Evolutionary conservation across 1,140 invertebrate species (phyloP).

Genomic region (Lucilia cuprina): DNA sequence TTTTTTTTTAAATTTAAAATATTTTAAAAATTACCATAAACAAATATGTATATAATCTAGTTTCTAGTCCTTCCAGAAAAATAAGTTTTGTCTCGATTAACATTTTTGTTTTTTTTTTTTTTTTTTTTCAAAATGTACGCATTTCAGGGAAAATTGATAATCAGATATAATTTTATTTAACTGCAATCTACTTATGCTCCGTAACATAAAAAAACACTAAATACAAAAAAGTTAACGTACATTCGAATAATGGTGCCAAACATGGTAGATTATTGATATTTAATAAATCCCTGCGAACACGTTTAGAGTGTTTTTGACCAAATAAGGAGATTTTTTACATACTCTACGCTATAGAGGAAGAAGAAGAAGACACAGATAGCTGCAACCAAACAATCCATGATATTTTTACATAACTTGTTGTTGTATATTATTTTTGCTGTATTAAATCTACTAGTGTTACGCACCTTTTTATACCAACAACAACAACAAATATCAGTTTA

Average conservation of each 20-base stretch:
- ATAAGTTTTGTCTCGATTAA: no score
- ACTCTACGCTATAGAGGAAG: background rate
- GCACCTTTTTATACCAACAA: slow-evolving; percentile 17
- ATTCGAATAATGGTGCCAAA: background rate
- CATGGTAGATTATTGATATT: background rate
- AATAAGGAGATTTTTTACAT: slow-evolving; percentile 7
- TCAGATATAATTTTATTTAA: no score
- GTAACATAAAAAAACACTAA: no score
- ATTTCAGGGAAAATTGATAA: no score
- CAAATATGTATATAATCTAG: no score
- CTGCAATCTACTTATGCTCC: no score
- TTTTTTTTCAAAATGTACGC: no score
- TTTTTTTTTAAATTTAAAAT: no score
- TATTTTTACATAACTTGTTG: slow-evolving; percentile 10
- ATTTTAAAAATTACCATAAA: no score
- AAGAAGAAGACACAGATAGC: background rate
- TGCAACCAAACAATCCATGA: background rate
- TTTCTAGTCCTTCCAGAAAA: no score
- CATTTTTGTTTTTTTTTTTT: no score
- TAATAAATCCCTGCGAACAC: slow-evolving; percentile 14
- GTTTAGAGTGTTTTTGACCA: background rate
- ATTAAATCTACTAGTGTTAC: slow-evolving; percentile 23
- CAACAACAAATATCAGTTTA: background rate
- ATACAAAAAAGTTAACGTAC: no score
- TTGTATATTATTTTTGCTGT: background rate